Conservation (phyloP, 2,113 vertebrate species). For the Serinus canaria region DNA sequence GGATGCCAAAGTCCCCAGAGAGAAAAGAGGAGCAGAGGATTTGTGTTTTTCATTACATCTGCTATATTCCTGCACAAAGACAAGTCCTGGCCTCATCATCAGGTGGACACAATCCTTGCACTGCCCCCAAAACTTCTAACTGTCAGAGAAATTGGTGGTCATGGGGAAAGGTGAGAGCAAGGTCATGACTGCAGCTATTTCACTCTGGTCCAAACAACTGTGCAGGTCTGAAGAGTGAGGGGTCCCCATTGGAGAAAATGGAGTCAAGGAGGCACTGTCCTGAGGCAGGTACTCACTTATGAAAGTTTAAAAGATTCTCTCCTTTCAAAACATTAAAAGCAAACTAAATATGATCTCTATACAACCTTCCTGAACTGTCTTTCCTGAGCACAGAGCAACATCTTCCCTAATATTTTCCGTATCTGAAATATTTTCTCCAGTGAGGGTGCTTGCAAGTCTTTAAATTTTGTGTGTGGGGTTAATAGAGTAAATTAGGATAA, state of each 20-base stretch:
- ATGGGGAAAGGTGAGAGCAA: neutral
- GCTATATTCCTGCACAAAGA: neutral
- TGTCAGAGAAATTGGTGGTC: neutral
- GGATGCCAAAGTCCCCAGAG: neutral
- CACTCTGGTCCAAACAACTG: neutral
- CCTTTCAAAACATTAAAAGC: neutral
- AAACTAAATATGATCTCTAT: neutral
- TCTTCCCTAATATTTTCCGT: neutral
- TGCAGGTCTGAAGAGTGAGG: neutral
- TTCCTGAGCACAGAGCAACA: neutral
- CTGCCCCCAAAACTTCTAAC: neutral
- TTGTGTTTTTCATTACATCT: neutral
- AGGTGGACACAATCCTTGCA: neutral
- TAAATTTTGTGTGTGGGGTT: neutral
- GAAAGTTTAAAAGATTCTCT: neutral
- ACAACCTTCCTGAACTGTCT: neutral
- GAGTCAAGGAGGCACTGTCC: neutral
- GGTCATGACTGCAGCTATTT: neutral
- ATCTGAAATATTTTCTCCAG: neutral
- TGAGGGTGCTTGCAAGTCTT: neutral
- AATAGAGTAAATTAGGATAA: neutral
- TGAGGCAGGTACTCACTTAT: neutral
- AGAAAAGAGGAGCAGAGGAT: neutral
- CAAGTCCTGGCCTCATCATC: neutral
- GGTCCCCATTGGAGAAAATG: neutral